A percentile compares a stretch with the other conserved stretches of the same genome.
Evolutionary conservation across 1,140 invertebrate species (phyloP).

Genomic region (Halictus rubicundus): DNA sequence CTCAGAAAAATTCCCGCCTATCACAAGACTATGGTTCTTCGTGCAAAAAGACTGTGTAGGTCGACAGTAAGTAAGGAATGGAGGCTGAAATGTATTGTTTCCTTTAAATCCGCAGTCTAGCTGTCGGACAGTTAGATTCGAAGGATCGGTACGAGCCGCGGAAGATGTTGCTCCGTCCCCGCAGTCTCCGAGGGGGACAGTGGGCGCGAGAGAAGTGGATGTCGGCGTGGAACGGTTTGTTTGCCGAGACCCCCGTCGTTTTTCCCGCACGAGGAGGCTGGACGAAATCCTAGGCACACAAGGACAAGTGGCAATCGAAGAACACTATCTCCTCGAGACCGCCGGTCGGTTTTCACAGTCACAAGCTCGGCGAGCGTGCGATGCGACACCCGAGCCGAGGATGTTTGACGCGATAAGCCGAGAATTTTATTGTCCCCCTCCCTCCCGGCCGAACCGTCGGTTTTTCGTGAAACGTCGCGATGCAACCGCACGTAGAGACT

Average conservation of each 20-base stretch:
- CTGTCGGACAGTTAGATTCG: too few species aligned
- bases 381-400: constrained; percentile 56
- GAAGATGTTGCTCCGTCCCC: too few species aligned
- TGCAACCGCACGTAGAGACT: constrained; percentile 24
- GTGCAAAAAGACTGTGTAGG: too few species aligned
- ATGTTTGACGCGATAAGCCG: constrained; percentile 69
- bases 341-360: constrained; percentile 55
- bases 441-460: not conserved
- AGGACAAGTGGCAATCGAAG: constrained; percentile 57
- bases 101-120: too few species aligned
- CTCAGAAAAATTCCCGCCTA: too few species aligned
- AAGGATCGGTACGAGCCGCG: too few species aligned
- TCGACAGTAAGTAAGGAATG: too few species aligned
- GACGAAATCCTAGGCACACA: constrained; percentile 69
- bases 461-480: constrained; percentile 42
- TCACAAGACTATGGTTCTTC: too few species aligned
- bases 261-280: constrained; percentile 51
- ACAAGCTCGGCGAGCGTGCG: constrained; percentile 37
- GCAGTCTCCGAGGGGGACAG: constrained; percentile 11
- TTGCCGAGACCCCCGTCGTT: not conserved
- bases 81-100: too few species aligned
- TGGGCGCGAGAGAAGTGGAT: not conserved
- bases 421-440: constrained; percentile 58
- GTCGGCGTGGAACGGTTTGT: constrained; percentile 6
- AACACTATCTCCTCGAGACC: constrained; percentile 48